Base-by-base conservation (phyloP, 2,888 invertebrate genomes). In the Drymonia ruficornis region DNA sequence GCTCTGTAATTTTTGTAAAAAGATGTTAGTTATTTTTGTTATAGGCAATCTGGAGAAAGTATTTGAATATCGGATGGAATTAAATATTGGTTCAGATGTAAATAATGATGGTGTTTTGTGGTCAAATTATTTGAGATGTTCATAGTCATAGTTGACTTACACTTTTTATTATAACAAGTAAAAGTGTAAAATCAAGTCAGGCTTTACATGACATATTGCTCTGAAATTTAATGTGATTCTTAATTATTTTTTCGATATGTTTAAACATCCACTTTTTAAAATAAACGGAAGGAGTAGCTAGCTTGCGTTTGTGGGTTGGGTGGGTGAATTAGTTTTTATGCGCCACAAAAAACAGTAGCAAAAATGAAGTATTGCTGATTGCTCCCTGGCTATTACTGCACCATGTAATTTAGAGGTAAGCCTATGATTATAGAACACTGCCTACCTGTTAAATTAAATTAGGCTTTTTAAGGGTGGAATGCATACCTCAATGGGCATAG, bases 401-500 rank as follows among this genome's bases (percentile, higher is more conserved):
- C 84, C 84, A 76, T 91, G 81, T 91, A 91, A 92, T 92, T 92
- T 91, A 84, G 79, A 78, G 74, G 86, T 85, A 86, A 84, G 81
- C 85, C 91, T 91, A 88, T 92, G 86, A 91, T 92, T 92, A 91
- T 88, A 87, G 83, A 83, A 80, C 84, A 72, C 88, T 88, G 91
- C 91, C 91, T 91, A 90, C 91, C 91, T 91, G 86, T 91, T 91
- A 91, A 92, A 91, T 92, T 92, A 92, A 91, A 91, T 92, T 92
- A 92, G 89, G 86, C 87, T 86, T 89, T 89, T 91, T 88, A 87
- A 87, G 86, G 86, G 86, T 86, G 86, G 88, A 84, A 64, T 62
- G 53, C 84, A 87, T 88, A 87, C 84, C 84, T 55, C 61, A 53
- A 50, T 56, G 63, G 61, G 70, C 80, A 82, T 78, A 79, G 76